These are phyloP conservation scores for Lepidonotus clava DNA, from an alignment of 2,888 invertebrate genomes.

Conservation along the genomic window DNA sequence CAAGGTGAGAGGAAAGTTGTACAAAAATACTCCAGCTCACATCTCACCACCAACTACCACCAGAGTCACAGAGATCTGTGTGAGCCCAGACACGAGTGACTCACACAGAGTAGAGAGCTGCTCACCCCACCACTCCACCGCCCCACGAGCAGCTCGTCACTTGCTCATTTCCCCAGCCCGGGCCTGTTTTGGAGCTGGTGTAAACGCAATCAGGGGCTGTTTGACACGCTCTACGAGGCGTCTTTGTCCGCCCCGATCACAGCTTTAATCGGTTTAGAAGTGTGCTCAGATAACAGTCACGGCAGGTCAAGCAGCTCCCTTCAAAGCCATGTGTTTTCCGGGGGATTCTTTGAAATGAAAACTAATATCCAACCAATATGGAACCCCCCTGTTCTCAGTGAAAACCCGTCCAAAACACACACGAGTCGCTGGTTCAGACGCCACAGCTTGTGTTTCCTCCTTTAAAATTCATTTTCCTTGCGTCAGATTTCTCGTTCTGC, in stretches of 20 bases:
- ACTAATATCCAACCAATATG: neutral
- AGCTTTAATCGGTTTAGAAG: constrained; percentile 15
- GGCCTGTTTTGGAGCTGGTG: neutral
- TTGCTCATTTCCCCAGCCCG: neutral
- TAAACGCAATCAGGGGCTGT: constrained; percentile 25
- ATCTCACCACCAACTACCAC: too few relatives aligned
- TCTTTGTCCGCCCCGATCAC: constrained; percentile 16
- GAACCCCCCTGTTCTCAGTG: too few relatives aligned
- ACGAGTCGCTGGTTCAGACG: too few relatives aligned
- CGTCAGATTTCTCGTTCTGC: neutral
- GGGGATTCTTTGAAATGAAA: neutral
- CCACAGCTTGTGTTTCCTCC: too few relatives aligned
- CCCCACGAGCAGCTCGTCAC: constrained; percentile 4
- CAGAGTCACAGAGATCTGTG: too few relatives aligned
- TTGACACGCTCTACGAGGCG: neutral
- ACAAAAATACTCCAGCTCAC: too few relatives aligned
- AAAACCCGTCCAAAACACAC: too few relatives aligned
- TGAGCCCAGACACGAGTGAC: too few relatives aligned
- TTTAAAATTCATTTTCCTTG: too few relatives aligned
- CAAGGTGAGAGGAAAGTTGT: too few relatives aligned
- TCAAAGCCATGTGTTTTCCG: neutral
- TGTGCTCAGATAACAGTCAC: neutral
- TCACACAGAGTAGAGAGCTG: too few relatives aligned
- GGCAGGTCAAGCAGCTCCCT: neutral
- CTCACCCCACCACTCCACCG: neutral